Base-by-base conservation (phyloP, 2,797 vertebrate species). In the Smutsia temminckii region DNA sequence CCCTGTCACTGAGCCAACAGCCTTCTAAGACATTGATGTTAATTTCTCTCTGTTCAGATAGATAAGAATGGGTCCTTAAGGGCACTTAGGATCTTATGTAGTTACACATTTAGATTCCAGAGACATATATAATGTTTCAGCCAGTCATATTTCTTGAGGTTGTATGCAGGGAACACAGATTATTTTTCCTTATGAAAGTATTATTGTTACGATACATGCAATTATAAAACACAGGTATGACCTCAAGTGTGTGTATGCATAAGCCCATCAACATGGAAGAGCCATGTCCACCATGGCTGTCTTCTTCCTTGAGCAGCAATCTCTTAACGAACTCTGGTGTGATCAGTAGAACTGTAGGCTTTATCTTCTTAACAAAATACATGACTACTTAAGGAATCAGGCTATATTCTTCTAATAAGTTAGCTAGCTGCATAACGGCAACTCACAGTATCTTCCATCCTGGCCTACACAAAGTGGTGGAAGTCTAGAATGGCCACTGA, bases 221-320 rank as follows among this genome's bases (percentile, higher is more conserved):
- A 69, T 42, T 78, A 3, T 77, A 55, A 88, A 88, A 29, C 7
- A 3, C 34, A 77, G 77, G 10, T 8, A 8, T 8, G 9, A 37
- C 12, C 46, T 53, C 9, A n/a, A 55, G 10, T 1, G 3, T 10
- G 18, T 0, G 2, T 10, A 25, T n/a, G 2, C 1, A 3, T n/a
- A 29, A 63, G 11, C 21, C 12, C 32, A 51, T 37, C 1, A 29
- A 18, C 42, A 49, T 6, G 34, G 32, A 1, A 74, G 27, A 9
- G 13, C 53, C 32, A 21, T 18, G 27, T 55, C 13, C 29, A 37
- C 66, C 34, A 20, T 64, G 10, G 57, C 17, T 16, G 18, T 57
- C 32, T 85, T 92, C 10, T 21, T 79, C 55, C 13, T 75, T 68
- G 8, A 86, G 8, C 25, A 79, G 49, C 5, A 61, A 18, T 46